Evolutionary conservation across 2,113 vertebrate genomes (phyloP), one percentile per base, ranked within the genome.

Genomic region (Podarcis muralis): DNA sequence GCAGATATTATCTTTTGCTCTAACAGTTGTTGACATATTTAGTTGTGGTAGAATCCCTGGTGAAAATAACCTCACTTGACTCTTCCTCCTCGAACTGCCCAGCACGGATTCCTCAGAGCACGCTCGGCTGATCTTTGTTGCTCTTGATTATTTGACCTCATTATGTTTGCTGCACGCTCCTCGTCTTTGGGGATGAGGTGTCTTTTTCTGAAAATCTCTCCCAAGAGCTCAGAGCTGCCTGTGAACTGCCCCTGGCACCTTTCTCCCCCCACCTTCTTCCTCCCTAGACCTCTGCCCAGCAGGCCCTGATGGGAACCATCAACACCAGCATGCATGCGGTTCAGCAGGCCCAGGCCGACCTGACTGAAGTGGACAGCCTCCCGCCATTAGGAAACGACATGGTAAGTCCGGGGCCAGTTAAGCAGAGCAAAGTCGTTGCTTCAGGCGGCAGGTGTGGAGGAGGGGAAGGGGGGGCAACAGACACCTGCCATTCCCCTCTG

Each of bases 301-400:
- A 99, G 94, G 99, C 99, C 48, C 95, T 99, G 77, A 99, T 99
- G 99, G 99, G 99, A 2, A 99, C 99, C 86, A 99, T 99, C 94
- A 99, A 98, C 95, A 99, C 98, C 72, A 99, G 99, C 81, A 99
- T 99, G 98, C 98, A 99, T 0, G 98, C 99, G 0, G 99, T 99
- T 25, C 99, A 99, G 89, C 99, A 99, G 94, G 98, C 98, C 6
- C 99, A 99, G 89, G 93, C 97, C 0, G 99, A 99, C 95, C 97
- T 99, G 88, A 97, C 98, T 16, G 96, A 99, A 84, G 98, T 99
- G 3, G 98, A 99, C 93, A 97, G 98, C 81, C 96, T 99, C 35
- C 99, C 99, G 20, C 99, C 99, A 5, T 96, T 99, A 13, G 99
- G 99, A 71, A 99, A 99, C 32, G 99, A 99, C 94, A 98, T 99